Percentiles rank a stretch among this genome's conserved stretches.
phyloP scores from a whole-genome alignment of 37 sponge, comb jelly and placozoan species.

The Oscarella lobularis region DNA sequence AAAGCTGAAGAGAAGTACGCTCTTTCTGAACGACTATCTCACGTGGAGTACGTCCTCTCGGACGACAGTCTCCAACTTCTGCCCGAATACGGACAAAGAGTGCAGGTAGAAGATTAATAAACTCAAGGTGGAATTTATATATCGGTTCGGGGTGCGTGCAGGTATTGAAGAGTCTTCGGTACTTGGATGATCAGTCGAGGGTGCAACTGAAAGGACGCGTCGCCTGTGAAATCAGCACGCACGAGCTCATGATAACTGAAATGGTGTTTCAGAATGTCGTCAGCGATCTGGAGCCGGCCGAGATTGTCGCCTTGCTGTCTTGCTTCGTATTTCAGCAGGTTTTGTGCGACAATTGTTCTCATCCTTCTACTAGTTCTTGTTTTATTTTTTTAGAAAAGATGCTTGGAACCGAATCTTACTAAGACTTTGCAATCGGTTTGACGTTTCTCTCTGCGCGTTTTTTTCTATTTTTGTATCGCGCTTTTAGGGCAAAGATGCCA shows the following conservation, averaged over 20 bases:
- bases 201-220: conserved; percentile 75
- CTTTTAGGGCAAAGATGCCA: conserved; percentile 49
- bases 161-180: conserved; percentile 69
- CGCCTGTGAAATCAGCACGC: conserved; percentile 75
- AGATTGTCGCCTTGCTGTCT: conserved; percentile 83
- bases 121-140: too few species aligned
- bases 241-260: conserved; percentile 87
- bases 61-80: conserved; percentile 72
- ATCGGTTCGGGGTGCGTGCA: too few species aligned
- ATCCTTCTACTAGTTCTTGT: too few species aligned
- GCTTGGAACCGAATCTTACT: conserved; percentile 68
- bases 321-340: conserved; percentile 90
- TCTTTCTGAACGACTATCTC: conserved; percentile 8
- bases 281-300: conserved; percentile 36
- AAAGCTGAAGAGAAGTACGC: conserved; percentile 29
- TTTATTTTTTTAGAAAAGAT: conserved; percentile 33
- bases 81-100: conserved; percentile 70
- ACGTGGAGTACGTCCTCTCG: conserved; percentile 50
- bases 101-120: conserved; percentile 23
- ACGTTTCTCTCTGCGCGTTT: not conserved
- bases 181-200: conserved; percentile 26
- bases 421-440: conserved; percentile 41
- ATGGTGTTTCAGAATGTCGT: conserved; percentile 77
- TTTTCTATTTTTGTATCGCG: not conserved
- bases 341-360: too few species aligned